A percentile compares a stretch with the other conserved stretches of the same genome.
These are phyloP conservation scores for Phenganax marumi DNA, from an alignment of 92 coral and sea anemone species.

Conservation along the genomic window DNA sequence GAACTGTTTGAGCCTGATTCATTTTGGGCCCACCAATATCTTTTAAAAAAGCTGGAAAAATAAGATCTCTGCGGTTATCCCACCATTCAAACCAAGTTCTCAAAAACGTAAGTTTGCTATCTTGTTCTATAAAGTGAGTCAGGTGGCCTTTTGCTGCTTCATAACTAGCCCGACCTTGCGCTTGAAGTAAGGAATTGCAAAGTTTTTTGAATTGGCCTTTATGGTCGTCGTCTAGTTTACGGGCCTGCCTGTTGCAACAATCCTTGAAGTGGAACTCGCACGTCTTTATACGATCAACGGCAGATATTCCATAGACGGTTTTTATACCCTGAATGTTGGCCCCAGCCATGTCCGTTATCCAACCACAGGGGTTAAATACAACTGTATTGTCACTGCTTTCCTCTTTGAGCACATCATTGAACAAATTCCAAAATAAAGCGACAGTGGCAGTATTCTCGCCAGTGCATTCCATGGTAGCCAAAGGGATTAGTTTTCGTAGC, in stretches of 20 bases:
- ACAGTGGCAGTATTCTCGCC: slow-evolving; percentile 37
- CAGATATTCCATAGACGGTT: slow-evolving; percentile 36
- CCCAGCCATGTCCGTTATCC: slow-evolving; percentile 61
- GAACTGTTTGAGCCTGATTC: slow-evolving; percentile 35
- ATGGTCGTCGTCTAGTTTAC: slow-evolving; percentile 36
- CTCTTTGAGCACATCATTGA: slow-evolving; percentile 46
- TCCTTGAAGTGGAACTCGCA: slow-evolving; percentile 63
- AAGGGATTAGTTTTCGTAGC: slow-evolving; percentile 33
- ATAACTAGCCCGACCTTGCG: slow-evolving; percentile 7
- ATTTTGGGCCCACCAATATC: slow-evolving; percentile 39
- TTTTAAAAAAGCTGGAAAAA: slow-evolving; percentile 49
- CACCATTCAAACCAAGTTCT: slow-evolving; percentile 49
- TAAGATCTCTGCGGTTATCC: slow-evolving; percentile 51
- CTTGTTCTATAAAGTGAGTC: slow-evolving; percentile 6
- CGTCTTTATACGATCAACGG: slow-evolving; percentile 44
- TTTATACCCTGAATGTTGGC: slow-evolving; percentile 54
- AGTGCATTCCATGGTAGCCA: slow-evolving; percentile 52
- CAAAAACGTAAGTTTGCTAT: background rate
- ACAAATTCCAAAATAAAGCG: slow-evolving; percentile 26
- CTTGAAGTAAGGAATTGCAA: slow-evolving; percentile 24
- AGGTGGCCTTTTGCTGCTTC: slow-evolving; percentile 23
- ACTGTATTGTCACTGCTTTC: slow-evolving; percentile 31
- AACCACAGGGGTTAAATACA: slow-evolving; percentile 54
- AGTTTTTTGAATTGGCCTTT: slow-evolving; percentile 38
- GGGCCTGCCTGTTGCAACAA: slow-evolving; percentile 53